Conservation (phyloP, 2,888 invertebrate species). For the Eurois occulta region DNA sequence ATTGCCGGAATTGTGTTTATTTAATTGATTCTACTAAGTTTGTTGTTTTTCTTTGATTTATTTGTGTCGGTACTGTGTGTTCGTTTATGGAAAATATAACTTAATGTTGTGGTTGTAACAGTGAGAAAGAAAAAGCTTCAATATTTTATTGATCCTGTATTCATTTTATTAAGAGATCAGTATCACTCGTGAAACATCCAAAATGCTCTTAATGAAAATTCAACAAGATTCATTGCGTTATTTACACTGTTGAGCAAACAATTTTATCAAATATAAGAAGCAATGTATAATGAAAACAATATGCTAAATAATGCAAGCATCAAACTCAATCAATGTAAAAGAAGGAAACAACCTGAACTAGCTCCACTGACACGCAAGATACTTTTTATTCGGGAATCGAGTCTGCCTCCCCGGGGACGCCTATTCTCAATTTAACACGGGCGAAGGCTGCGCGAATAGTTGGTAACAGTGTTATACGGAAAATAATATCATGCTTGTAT, state of each 20-base stretch:
- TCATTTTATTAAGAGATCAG: background rate
- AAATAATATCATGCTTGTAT: conserved; percentile 20
- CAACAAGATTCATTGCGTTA: background rate
- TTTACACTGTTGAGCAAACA: background rate
- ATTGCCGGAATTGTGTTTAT: conserved; percentile 62
- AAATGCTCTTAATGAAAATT: background rate
- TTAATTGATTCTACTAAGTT: conserved; percentile 63
- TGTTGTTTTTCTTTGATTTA: conserved; percentile 54
- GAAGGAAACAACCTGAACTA: conserved; percentile 32
- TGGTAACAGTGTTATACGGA: conserved; percentile 25
- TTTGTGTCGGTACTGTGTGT: conserved; percentile 23
- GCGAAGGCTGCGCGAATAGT: conserved; percentile 25
- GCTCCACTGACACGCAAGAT: conserved; percentile 26
- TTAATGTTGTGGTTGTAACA: background rate
- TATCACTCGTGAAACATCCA: background rate
- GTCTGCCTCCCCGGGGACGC: conserved; percentile 49
- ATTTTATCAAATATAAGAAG: background rate
- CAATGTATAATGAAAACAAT: background rate
- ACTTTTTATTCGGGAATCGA: conserved; percentile 63
- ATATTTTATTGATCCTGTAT: background rate
- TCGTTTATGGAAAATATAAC: background rate
- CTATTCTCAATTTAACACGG: conserved; percentile 61
- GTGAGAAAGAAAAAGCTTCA: background rate
- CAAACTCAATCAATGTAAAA: conserved; percentile 40
- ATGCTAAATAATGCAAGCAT: conserved; percentile 1